phyloP scores from a whole-genome alignment of 2,113 vertebrate species.

The Tauraco erythrolophus region DNA sequence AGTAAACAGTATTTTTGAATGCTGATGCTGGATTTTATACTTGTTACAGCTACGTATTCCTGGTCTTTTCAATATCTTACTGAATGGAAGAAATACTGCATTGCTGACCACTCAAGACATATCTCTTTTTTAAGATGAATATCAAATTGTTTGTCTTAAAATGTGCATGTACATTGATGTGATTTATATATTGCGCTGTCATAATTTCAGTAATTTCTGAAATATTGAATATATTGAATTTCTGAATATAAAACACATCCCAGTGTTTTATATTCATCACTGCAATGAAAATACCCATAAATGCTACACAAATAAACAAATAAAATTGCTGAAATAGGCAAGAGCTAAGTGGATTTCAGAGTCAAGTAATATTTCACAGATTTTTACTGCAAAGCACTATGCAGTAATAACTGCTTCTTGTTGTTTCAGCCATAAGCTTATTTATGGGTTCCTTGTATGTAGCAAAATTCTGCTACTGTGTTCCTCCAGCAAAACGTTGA shows the following conservation, averaged over 20 bases:
- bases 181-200: background rate
- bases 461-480: background rate
- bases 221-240: too few species aligned
- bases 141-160: background rate
- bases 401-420: background rate
- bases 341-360: background rate
- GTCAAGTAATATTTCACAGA: background rate
- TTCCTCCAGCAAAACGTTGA: background rate
- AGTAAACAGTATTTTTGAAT: background rate
- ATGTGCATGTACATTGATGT: accelerated
- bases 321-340: background rate
- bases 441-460: background rate
- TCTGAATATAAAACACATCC: too few species aligned
- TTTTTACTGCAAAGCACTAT: background rate
- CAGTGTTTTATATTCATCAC: background rate
- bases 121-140: background rate
- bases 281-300: background rate
- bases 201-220: background rate
- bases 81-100: background rate
- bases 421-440: background rate
- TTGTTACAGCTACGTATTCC: background rate
- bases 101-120: background rate
- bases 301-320: background rate
- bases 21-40: background rate
- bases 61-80: background rate